Conservation (phyloP, 2,113 vertebrate species). For the Eurypyga helias region DNA sequence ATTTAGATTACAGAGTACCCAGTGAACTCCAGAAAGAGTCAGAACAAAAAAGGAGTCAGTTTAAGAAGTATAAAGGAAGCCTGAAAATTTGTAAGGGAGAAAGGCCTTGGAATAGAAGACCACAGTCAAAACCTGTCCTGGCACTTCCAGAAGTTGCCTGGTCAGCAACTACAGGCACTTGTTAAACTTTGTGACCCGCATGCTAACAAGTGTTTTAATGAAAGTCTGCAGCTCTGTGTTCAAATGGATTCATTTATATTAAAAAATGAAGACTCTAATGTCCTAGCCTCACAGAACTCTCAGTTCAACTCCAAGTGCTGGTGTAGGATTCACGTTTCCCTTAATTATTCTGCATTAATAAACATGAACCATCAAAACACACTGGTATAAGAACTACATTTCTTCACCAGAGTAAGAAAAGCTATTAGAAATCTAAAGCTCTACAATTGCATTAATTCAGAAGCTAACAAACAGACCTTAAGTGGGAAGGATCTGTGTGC, state of each 20-base stretch:
- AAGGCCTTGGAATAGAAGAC: background rate
- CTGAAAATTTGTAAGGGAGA: background rate
- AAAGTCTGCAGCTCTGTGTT: background rate
- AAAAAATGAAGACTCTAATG: background rate
- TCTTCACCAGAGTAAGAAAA: background rate
- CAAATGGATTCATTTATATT: background rate
- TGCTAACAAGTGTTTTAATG: background rate
- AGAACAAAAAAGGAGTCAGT: background rate
- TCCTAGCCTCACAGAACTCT: background rate
- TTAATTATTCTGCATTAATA: background rate
- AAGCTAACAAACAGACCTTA: background rate
- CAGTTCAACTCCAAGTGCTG: background rate
- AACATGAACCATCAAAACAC: background rate
- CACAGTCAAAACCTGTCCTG: background rate
- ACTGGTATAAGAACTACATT: background rate
- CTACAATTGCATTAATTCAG: background rate
- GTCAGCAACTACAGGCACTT: background rate
- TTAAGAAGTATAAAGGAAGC: background rate
- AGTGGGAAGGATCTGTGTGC: background rate
- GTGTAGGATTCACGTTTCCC: background rate
- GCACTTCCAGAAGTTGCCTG: background rate
- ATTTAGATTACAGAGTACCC: background rate
- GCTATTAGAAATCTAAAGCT: background rate
- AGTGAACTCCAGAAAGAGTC: background rate
- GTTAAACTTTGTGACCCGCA: background rate